phyloP scores from a whole-genome alignment of 2,888 invertebrate species.

The Ornithoptera priamus region DNA sequence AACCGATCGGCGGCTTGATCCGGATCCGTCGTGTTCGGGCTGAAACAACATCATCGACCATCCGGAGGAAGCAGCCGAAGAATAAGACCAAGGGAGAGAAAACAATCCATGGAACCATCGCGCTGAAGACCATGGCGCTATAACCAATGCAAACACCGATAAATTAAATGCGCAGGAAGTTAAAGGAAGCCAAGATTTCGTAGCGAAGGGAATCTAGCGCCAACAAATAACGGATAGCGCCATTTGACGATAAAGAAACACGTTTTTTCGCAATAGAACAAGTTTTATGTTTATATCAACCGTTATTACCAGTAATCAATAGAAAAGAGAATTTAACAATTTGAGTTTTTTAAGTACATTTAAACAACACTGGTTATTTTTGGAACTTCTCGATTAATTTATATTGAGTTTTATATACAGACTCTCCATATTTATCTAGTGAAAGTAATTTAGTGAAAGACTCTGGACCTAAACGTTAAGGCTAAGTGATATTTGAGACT shows the following conservation, averaged over 20 bases:
- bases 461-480: conserved; percentile 72
- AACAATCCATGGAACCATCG: conserved; percentile 58
- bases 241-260: conserved; percentile 81
- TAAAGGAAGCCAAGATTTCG: conserved; percentile 69
- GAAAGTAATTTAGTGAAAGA: conserved; percentile 74
- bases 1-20: conserved; percentile 70
- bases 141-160: conserved; percentile 62
- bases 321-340: conserved; percentile 78
- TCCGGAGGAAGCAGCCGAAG: conserved; percentile 69
- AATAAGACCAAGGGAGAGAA: conserved; percentile 55
- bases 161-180: conserved; percentile 76
- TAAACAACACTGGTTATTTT: conserved; percentile 81
- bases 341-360: conserved; percentile 77
- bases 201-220: conserved; percentile 69
- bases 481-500: conserved; percentile 75
- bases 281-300: conserved; percentile 81
- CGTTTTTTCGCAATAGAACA: conserved; percentile 82
- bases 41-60: conserved; percentile 66
- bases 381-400: conserved; percentile 77
- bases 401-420: conserved; percentile 75
- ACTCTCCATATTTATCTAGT: conserved; percentile 77
- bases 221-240: conserved; percentile 69
- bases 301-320: conserved; percentile 79
- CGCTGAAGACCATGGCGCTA: conserved; percentile 60
- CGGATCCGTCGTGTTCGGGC: conserved; percentile 73